Percentiles rank a stretch among this genome's conserved stretches.
Evolutionary conservation across 2,113 vertebrate genomes (phyloP).

Genomic region (Sinocyclocheilus anophthalmus): DNA sequence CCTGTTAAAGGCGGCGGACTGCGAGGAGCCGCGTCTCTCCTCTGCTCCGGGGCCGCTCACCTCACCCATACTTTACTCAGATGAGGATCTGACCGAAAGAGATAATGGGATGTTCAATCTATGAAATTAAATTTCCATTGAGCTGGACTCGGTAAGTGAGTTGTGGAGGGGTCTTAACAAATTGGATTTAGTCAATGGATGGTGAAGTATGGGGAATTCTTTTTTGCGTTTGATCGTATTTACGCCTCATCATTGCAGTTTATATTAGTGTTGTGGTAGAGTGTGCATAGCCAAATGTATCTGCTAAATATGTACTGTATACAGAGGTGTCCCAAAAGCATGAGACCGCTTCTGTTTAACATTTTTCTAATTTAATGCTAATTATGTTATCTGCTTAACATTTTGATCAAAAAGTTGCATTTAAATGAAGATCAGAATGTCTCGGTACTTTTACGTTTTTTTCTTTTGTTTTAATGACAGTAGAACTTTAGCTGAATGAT

Average conservation of each 20-base stretch:
- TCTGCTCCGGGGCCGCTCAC: constrained; percentile 72
- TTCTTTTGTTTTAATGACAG: neutral
- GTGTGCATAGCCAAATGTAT: constrained; percentile 52
- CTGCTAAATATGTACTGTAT: neutral
- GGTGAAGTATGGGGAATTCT: constrained; percentile 76
- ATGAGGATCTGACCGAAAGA: constrained; percentile 72
- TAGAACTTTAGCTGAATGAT: neutral
- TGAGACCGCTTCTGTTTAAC: neutral
- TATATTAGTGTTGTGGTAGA: constrained; percentile 59
- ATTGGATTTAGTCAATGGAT: constrained; percentile 82
- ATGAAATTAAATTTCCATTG: constrained; percentile 82
- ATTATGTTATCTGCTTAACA: neutral
- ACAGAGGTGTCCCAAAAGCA: neutral
- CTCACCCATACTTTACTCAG: constrained; percentile 65
- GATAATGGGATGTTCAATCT: constrained; percentile 87
- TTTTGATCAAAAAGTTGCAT: neutral
- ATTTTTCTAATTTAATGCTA: neutral
- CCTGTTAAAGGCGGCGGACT: constrained; percentile 79
- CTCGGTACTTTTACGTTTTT: neutral
- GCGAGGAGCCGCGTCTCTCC: constrained; percentile 75
- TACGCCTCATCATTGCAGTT: constrained; percentile 71
- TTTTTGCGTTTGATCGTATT: constrained; percentile 69
- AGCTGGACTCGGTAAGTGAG: constrained; percentile 79
- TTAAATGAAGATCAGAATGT: neutral
- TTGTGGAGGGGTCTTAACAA: constrained; percentile 82